Evolutionary conservation across 2,113 vertebrate species (phyloP).

Genomic region (Globicephala melas): DNA sequence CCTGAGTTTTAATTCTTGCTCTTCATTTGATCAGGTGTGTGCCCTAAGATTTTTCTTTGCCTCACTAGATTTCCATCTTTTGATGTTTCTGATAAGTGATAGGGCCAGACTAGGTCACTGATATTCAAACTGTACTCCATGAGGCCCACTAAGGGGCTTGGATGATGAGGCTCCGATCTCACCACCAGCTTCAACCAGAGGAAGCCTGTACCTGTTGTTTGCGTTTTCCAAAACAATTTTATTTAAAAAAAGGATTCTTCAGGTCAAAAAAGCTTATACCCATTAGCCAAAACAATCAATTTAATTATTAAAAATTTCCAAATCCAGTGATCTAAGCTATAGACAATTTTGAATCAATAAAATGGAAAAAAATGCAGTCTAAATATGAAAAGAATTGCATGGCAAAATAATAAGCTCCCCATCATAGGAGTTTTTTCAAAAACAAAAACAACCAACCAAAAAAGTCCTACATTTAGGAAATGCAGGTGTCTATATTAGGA

Average conservation of each 20-base stretch:
- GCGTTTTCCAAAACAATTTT: not conserved
- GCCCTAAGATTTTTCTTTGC: not conserved
- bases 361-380: accelerated
- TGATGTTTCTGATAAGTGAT: not conserved
- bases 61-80: not conserved
- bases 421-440: not conserved
- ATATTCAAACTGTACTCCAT: not conserved
- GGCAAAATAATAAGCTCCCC: not conserved
- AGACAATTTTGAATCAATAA: not conserved
- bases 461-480: not conserved
- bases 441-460: not conserved
- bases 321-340: not conserved
- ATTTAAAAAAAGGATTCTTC: not conserved
- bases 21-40: not conserved
- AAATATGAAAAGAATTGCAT: not conserved
- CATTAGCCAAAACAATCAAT: not conserved
- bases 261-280: not conserved
- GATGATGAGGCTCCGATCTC: not conserved
- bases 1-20: not conserved
- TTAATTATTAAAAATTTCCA: not conserved
- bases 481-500: too few species aligned
- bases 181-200: not conserved
- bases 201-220: accelerated
- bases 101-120: not conserved
- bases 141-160: not conserved